These are phyloP conservation scores for Caenorhabditis sp. DNA, from an alignment of 2,888 invertebrate genomes.

Conservation along the genomic window DNA sequence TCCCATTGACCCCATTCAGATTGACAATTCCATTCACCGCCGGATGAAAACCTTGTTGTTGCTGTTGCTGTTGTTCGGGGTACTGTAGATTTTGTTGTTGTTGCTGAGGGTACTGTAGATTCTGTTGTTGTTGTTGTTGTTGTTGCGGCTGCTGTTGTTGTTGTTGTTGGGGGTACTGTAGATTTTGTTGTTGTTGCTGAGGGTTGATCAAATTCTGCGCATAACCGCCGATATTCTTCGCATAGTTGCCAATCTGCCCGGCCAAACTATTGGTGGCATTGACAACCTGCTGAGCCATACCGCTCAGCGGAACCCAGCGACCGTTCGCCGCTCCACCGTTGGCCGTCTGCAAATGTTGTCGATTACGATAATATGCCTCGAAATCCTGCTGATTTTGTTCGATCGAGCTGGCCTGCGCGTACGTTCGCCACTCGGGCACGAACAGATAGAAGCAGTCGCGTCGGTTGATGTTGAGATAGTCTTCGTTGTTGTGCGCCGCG, in stretches of 20 bases:
- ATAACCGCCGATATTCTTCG: slow-evolving; percentile 10
- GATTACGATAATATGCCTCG: slow-evolving; percentile 55
- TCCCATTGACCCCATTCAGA: slow-evolving; percentile 47
- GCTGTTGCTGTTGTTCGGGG: background rate
- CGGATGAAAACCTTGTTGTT: slow-evolving; percentile 29
- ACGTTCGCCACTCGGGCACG: slow-evolving; percentile 68
- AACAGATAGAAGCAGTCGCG: slow-evolving; percentile 67
- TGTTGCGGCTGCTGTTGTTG: slow-evolving; percentile 6
- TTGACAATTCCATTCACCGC: slow-evolving; percentile 47
- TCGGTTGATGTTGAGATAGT: slow-evolving; percentile 60
- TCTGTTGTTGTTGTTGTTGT: slow-evolving; percentile 11
- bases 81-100: background rate
- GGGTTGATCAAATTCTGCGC: slow-evolving; percentile 1
- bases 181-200: slow-evolving; percentile 17
- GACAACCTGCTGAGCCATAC: slow-evolving; percentile 24
- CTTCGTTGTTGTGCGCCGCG: slow-evolving; percentile 30
- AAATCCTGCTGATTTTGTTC: slow-evolving; percentile 64
- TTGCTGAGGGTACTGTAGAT: slow-evolving; percentile 7
- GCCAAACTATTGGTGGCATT: slow-evolving; percentile 28
- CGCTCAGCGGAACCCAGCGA: slow-evolving; percentile 35
- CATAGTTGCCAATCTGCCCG: slow-evolving; percentile 16
- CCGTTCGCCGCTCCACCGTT: slow-evolving; percentile 28
- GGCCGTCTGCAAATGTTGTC: slow-evolving; percentile 37
- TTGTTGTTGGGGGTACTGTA: background rate
- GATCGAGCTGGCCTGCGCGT: slow-evolving; percentile 55